Evolutionary conservation across 2,113 vertebrate genomes (phyloP).

Genomic region (Gallinago paraguaiae): DNA sequence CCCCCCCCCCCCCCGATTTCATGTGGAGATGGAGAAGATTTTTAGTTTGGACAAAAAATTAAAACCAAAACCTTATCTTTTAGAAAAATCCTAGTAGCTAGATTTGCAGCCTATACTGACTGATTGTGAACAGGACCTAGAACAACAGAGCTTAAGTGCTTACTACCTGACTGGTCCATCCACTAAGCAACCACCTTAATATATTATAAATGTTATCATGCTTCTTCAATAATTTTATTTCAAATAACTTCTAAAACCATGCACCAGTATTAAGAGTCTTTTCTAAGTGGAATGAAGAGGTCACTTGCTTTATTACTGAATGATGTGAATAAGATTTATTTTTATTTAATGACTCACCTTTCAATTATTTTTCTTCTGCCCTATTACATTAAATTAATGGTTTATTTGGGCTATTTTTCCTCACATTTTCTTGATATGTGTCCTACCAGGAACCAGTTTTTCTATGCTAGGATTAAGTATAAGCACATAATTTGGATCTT

Average conservation of each 20-base stretch:
- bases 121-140: accelerated
- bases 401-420: background rate
- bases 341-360: background rate
- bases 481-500: background rate
- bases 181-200: background rate
- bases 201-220: background rate
- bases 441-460: background rate
- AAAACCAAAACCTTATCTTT: background rate
- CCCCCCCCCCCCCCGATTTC: background rate
- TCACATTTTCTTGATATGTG: background rate
- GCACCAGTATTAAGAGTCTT: background rate
- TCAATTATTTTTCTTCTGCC: background rate
- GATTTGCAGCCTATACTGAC: background rate
- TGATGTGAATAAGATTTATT: background rate
- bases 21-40: background rate
- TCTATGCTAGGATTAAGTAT: background rate
- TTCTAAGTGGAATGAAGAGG: background rate
- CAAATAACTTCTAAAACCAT: background rate
- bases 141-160: background rate
- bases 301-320: background rate
- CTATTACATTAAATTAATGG: background rate
- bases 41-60: background rate
- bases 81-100: background rate
- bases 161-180: background rate
- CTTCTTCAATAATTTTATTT: background rate